A percentile compares a stretch with the other conserved stretches of the same genome.
Evolutionary conservation across 2,113 vertebrate genomes (phyloP).

Genomic region (Cavia porcellus): DNA sequence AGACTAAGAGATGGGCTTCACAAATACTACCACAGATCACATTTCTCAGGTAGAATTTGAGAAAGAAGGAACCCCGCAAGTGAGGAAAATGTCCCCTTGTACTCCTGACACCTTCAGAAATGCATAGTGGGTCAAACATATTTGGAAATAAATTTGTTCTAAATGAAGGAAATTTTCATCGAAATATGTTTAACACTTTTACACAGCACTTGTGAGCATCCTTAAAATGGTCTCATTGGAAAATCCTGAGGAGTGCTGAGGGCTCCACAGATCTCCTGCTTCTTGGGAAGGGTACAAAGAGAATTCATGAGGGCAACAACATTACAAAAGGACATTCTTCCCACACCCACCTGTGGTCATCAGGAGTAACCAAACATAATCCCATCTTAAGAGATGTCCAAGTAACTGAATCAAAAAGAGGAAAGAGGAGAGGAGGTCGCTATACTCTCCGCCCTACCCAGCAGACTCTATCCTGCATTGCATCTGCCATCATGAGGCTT

Average conservation of each 20-base stretch:
- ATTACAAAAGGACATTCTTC: background rate
- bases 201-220: background rate
- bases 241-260: background rate
- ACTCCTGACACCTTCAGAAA: background rate
- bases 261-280: background rate
- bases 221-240: background rate
- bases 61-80: background rate
- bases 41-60: background rate
- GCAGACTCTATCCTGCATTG: background rate
- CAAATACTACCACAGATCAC: background rate
- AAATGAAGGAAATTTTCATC: background rate
- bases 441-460: background rate
- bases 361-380: background rate
- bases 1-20: background rate
- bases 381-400: background rate
- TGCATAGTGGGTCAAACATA: background rate
- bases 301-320: background rate
- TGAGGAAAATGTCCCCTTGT: background rate
- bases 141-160: background rate
- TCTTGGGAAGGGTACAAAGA: background rate
- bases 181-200: background rate
- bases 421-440: background rate
- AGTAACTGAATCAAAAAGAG: background rate
- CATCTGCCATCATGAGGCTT: background rate
- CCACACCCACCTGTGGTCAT: background rate